phyloP scores from a whole-genome alignment of 64 coral and sea anemone genomes.

The Montipora cactus region DNA sequence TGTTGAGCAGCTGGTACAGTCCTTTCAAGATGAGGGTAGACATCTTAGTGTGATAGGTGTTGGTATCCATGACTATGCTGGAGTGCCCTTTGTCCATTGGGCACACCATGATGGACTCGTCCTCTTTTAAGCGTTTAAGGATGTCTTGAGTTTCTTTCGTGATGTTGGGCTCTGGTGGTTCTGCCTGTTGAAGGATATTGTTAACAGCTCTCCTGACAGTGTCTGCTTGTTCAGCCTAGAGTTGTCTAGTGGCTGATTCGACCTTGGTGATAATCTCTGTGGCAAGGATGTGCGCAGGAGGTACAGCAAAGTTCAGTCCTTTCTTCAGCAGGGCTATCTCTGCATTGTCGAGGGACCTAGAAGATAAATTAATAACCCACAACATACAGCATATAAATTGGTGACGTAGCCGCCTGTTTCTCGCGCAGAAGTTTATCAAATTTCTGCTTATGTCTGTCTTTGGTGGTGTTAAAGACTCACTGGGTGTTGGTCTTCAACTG shows the following conservation, averaged over 20 bases:
- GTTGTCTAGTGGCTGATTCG: conserved; percentile 10
- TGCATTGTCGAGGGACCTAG: background rate
- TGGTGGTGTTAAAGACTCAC: too few relatives aligned
- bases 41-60: too few relatives aligned
- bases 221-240: background rate
- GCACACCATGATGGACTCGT: background rate
- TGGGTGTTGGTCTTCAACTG: too few relatives aligned
- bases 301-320: conserved; percentile 21
- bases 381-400: too few relatives aligned
- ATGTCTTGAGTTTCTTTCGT: background rate
- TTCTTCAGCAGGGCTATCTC: conserved; percentile 34
- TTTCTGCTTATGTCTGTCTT: too few relatives aligned
- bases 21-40: conserved; percentile 17
- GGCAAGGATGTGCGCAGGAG: background rate
- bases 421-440: too few relatives aligned
- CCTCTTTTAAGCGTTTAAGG: background rate
- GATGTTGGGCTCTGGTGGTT: background rate
- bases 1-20: conserved; percentile 43
- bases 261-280: conserved; percentile 42
- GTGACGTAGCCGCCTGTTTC: too few relatives aligned
- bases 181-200: background rate
- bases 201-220: background rate
- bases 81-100: background rate
- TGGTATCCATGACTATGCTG: background rate
- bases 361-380: too few relatives aligned